Conservation (phyloP, 2,888 invertebrate species). For the Cactoblastis cactorum region DNA sequence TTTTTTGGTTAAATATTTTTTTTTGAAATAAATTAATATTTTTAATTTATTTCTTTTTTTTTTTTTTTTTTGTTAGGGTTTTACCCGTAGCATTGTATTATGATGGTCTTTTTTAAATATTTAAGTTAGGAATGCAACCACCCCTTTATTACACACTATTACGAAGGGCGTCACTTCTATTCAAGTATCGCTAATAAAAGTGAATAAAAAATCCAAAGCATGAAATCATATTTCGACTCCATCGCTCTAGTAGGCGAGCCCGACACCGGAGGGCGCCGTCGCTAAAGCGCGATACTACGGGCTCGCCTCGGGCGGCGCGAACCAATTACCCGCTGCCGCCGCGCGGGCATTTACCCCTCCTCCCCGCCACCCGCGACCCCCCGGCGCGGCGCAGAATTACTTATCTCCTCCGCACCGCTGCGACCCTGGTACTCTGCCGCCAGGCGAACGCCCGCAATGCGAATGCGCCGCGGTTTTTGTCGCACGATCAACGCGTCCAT, state of each 20-base stretch:
- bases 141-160: too few relatives aligned
- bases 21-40: too few relatives aligned
- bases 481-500: slow-evolving; percentile 19
- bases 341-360: slow-evolving; percentile 70
- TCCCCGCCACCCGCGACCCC: slow-evolving; percentile 38
- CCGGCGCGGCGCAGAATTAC: slow-evolving; percentile 52
- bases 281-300: slow-evolving; percentile 79
- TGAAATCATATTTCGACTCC: slow-evolving; percentile 40
- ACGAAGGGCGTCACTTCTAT: too few relatives aligned
- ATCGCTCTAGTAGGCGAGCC: slow-evolving; percentile 42
- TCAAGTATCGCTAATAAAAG: neutral
- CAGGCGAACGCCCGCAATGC: slow-evolving; percentile 70
- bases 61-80: too few relatives aligned
- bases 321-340: slow-evolving; percentile 77
- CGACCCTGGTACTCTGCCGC: slow-evolving; percentile 68
- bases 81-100: too few relatives aligned
- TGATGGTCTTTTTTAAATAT: too few relatives aligned
- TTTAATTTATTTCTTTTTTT: too few relatives aligned
- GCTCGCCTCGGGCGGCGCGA: slow-evolving; percentile 79
- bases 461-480: slow-evolving; percentile 40
- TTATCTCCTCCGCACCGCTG: slow-evolving; percentile 60
- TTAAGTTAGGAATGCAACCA: too few relatives aligned
- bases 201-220: slow-evolving; percentile 25
- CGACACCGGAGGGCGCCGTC: slow-evolving; percentile 78
- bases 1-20: too few relatives aligned